Percentiles rank a stretch among this genome's conserved stretches.
Conservation (phyloP, 2,888 invertebrate species). For the Miltochrista miniata region DNA sequence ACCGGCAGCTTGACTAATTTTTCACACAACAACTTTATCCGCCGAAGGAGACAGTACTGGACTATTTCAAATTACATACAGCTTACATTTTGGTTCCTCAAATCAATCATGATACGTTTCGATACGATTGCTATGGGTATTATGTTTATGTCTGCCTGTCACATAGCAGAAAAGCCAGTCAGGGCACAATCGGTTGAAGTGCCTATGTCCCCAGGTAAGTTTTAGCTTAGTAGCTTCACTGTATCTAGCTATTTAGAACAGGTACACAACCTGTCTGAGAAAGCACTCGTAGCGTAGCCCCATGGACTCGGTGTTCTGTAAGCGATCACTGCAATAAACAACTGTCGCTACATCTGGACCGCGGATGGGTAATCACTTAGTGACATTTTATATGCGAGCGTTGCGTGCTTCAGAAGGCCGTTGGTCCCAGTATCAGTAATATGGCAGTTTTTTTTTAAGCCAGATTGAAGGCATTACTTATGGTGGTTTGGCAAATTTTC, state of each 20-base stretch:
- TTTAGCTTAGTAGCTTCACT: not conserved
- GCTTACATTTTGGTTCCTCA: not conserved
- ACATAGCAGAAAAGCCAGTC: constrained; percentile 51
- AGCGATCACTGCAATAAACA: no score
- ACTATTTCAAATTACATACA: not conserved
- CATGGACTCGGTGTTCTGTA: no score
- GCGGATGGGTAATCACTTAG: no score
- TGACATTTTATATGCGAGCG: no score
- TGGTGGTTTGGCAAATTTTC: no score
- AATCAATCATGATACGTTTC: constrained; percentile 41
- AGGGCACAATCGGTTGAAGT: constrained; percentile 58
- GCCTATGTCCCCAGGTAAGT: constrained; percentile 62
- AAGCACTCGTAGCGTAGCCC: no score
- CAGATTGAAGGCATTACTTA: no score
- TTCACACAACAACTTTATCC: constrained; percentile 20
- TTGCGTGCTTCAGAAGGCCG: no score
- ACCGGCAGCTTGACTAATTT: constrained; percentile 7
- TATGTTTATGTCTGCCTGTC: constrained; percentile 45
- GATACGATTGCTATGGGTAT: constrained; percentile 38
- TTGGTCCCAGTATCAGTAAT: no score
- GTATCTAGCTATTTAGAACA: not conserved
- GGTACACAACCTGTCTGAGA: not conserved
- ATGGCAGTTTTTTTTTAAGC: no score
- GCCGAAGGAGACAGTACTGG: constrained; percentile 10
- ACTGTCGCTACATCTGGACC: no score